Evolutionary conservation across 1,140 invertebrate genomes (phyloP), one percentile per base, ranked within the genome.

Genomic region (Tetramorium alpestre): DNA sequence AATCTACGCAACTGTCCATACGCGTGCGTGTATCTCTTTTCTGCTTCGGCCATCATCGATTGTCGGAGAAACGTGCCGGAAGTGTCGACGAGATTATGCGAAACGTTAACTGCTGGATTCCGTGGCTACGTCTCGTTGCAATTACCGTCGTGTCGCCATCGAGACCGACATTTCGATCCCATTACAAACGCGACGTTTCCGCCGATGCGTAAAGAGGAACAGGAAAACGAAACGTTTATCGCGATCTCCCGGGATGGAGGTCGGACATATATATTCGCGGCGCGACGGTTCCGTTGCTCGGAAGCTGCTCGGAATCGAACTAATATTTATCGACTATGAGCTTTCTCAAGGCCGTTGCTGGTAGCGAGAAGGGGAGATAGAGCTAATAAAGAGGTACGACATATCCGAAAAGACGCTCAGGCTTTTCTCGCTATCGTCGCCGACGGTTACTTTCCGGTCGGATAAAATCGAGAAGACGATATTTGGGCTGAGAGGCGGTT

Each of bases 11-110:
- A 91, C 89, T 96, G 95, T 60, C 95, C 96, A 81, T 97, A 97
- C 88, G 97, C 97, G 89, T 96, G 96, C 2, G 96, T 96, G 92
- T 97, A 97, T 87, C 95, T 96, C 85, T 96, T 96, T 84, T 95
- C 94, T 0, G 91, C 87, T 25, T 94, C 22, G 22, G 22, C 93
- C 7, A 89, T 88, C 93, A 94, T 76, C n/a, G n/a, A 60, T 13
- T 0, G 47, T n/a, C 56, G n/a, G 47, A 16, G 22, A 3, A 22
- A 54, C 22, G 49, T 33, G 64, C 18, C 67, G 69, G 38, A 73
- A 82, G 41, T 25, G 67, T 22, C 33, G 18, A 51, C 28, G 75
- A 47, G 76, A 49, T 47, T 78, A 28, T 7, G 1, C 60, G 7
- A 25, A 64, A 67, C 5, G 33, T 70, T 41, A 25, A 65, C 38